Base-by-base conservation (phyloP, 2,797 vertebrate genomes). In the Chaetodon trifasciatus region DNA sequence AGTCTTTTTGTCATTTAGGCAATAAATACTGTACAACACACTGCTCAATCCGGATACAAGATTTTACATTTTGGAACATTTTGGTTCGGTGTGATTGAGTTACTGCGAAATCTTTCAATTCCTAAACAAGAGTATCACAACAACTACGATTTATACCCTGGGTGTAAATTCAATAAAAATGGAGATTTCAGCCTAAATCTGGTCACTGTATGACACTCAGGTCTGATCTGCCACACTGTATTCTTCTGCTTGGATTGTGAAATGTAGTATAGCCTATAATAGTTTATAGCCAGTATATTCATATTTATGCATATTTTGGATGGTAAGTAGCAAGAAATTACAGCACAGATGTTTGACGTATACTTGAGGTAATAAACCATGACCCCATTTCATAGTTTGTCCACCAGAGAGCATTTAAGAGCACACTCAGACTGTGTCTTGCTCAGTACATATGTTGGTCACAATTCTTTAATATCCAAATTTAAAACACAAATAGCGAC, bases 1-100 rank as follows among this genome's bases (percentile, higher is more conserved):
- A 63, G 35, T 85, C 53, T 57, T 56, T 78, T 79, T 71, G 66
- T 63, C 57, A 37, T 66, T 66, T 32, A 52, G 71, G 65, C 49
- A 58, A 72, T 68, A 76, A 60, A 87, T 58, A 73, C 37, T 60
- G 35, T 40, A 70, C 53, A 10, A 47, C 16, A 52, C 46, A 35
- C 21, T 23, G 65, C 50, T 46, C 49, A 61, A 52, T 73, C 39
- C 28, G 37, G 50, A 46, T 60, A 24, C 52, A 55, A 57, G 3
- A 66, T 39, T 70, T 8, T 2, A 61, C 53, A 60, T 50, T 57
- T 50, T 13, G 8, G n/a, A n/a, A 47, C 32, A 46, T 83, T 68
- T 63, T 44, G 19, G 15, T 52, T 66, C 28, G 6, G 4, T 42
- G 7, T n/a, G 47, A 60, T 1, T 44, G 11, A 49, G 21, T 37